These are phyloP conservation scores for Silurus glanis DNA, from an alignment of 2,113 vertebrate species.

Conservation along the genomic window DNA sequence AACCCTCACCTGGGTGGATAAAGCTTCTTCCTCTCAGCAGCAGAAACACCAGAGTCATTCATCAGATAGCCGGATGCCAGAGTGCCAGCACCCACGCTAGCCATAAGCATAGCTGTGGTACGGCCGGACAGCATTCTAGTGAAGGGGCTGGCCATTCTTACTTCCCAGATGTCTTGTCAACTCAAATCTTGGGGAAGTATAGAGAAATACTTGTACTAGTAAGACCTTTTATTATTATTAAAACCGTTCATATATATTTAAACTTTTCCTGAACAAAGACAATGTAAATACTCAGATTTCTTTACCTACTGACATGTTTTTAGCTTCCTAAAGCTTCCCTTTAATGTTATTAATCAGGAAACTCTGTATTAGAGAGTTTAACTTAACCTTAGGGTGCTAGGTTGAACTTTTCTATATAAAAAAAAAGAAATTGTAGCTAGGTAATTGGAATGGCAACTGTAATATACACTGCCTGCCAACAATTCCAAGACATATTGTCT, in stretches of 20 bases:
- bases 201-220: not conserved
- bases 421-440: not conserved
- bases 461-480: conserved; percentile 7
- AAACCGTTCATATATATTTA: not conserved
- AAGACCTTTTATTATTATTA: not conserved
- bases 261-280: not conserved
- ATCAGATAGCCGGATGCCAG: conserved; percentile 80
- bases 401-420: not conserved
- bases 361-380: too few relatives aligned
- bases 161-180: conserved; percentile 10
- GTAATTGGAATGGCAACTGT: conserved; percentile 12
- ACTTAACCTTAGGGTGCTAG: not conserved
- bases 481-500: conserved; percentile 15
- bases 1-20: conserved; percentile 83
- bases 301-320: not conserved
- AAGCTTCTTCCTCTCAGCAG: conserved; percentile 72
- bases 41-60: conserved; percentile 70
- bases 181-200: conserved; percentile 4
- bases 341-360: too few relatives aligned
- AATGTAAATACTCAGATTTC: not conserved
- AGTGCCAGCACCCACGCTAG: conserved; percentile 77
- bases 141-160: conserved; percentile 82
- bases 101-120: conserved; percentile 75
- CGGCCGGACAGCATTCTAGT: conserved; percentile 81
- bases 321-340: not conserved